A percentile compares a stretch with the other conserved stretches of the same genome.
Evolutionary conservation across 2,888 invertebrate species (phyloP).

Genomic region (Barypeithes pellucidus): DNA sequence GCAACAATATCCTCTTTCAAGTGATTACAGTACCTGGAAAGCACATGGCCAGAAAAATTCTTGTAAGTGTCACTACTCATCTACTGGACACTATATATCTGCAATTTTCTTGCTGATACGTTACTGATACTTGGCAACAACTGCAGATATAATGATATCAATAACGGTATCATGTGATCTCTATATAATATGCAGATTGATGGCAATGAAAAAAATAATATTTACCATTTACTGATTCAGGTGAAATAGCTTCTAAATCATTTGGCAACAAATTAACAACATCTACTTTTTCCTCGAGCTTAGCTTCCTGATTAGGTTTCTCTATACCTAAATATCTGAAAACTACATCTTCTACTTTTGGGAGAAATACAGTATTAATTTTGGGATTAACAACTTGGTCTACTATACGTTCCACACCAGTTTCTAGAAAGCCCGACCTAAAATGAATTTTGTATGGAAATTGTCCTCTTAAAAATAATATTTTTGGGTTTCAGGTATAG

Average conservation of each 20-base stretch:
- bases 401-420: constrained; percentile 94
- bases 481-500: too few relatives aligned
- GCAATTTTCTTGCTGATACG: too few relatives aligned
- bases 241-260: constrained; percentile 87
- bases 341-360: constrained; percentile 92
- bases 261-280: constrained; percentile 76
- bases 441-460: constrained; percentile 56
- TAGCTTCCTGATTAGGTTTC: constrained; percentile 72
- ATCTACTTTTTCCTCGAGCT: constrained; percentile 50
- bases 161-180: too few relatives aligned
- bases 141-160: too few relatives aligned
- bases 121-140: too few relatives aligned
- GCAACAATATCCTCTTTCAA: too few relatives aligned
- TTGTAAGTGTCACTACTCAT: too few relatives aligned
- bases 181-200: too few relatives aligned
- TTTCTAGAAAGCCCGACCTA: constrained; percentile 91
- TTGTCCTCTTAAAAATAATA: background rate
- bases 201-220: too few relatives aligned
- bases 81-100: too few relatives aligned
- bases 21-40: too few relatives aligned
- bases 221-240: constrained; percentile 79
- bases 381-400: constrained; percentile 97
- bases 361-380: constrained; percentile 89
- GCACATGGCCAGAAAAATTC: too few relatives aligned
- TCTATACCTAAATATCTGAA: constrained; percentile 90